These are phyloP conservation scores for Parambassis ranga DNA, from an alignment of 2,797 vertebrate species.

Conservation along the genomic window DNA sequence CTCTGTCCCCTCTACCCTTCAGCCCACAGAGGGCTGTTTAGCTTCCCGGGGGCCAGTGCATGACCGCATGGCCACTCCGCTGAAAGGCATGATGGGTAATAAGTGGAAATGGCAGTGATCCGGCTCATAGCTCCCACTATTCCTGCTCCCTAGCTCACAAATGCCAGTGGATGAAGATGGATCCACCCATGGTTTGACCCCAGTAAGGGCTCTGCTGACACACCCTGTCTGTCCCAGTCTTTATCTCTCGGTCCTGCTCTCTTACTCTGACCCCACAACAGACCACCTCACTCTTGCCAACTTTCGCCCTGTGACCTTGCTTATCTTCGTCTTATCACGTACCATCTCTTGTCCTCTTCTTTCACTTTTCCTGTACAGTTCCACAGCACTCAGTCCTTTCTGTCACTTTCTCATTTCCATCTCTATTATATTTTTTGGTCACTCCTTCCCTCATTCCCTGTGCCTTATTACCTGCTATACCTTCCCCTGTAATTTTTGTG, in stretches of 20 bases:
- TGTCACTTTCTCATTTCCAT: conserved; percentile 40
- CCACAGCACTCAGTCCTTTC: conserved; percentile 28
- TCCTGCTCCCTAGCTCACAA: conserved; percentile 54
- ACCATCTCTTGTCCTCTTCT: conserved; percentile 26
- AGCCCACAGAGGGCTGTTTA: conserved; percentile 68
- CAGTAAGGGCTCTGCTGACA: conserved; percentile 50
- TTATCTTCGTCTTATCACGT: conserved; percentile 44
- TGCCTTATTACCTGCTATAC: conserved; percentile 55
- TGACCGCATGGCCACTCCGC: conserved; percentile 66
- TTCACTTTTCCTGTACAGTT: conserved; percentile 20
- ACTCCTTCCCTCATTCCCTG: conserved; percentile 44
- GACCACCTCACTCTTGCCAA: conserved; percentile 24
- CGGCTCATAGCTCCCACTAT: conserved; percentile 59
- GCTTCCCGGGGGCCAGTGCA: conserved; percentile 63
- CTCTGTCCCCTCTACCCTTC: conserved; percentile 43
- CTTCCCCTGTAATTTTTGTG: conserved; percentile 45
- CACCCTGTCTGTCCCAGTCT: conserved; percentile 25
- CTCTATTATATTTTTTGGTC: conserved; percentile 51
- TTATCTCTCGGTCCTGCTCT: conserved; percentile 34
- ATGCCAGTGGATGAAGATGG: conserved; percentile 70
- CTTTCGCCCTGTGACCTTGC: conserved; percentile 24
- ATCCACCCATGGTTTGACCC: conserved; percentile 68
- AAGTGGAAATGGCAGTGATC: conserved; percentile 77
- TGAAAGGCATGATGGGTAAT: conserved; percentile 81
- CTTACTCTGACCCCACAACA: conserved; percentile 52